A percentile compares a stretch with the other conserved stretches of the same genome.
Conservation (phyloP, 2,888 invertebrate genomes). For the Euzetes globulus region DNA sequence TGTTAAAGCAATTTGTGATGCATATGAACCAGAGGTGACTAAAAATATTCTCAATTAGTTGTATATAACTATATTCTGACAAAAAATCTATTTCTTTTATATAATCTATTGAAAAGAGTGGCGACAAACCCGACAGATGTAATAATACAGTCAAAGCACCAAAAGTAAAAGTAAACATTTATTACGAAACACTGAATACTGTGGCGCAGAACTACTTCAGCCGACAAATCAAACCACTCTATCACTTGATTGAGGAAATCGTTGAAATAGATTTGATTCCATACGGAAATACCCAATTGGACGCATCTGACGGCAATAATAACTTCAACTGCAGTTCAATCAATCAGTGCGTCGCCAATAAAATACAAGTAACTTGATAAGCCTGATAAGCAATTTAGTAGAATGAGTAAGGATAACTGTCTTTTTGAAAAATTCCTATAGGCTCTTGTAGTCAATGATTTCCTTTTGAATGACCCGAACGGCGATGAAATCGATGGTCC, state of each 20-base stretch:
- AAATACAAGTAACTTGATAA: constrained; percentile 6
- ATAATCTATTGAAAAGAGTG: neutral
- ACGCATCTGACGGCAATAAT: neutral
- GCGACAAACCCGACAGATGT: neutral
- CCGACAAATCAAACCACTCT: constrained; percentile 7
- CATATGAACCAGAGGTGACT: neutral
- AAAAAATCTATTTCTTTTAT: too few relatives aligned
- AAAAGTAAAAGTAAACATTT: constrained; percentile 10
- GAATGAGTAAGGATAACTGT: too few relatives aligned
- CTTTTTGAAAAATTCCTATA: too few relatives aligned
- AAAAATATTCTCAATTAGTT: neutral
- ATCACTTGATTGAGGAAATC: constrained; percentile 31
- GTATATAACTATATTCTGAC: neutral
- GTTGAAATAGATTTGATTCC: constrained; percentile 32
- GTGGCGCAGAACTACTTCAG: neutral
- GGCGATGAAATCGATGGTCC: constrained; percentile 28
- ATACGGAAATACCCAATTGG: constrained; percentile 20
- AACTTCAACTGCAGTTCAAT: neutral
- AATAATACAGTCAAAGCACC: neutral
- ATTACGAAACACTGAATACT: constrained; percentile 25
- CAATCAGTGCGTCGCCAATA: constrained; percentile 10
- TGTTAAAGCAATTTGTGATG: constrained; percentile 16
- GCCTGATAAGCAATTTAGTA: neutral
- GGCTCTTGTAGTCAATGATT: constrained; percentile 27
- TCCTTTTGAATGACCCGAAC: constrained; percentile 2